Evolutionary conservation across 2,113 vertebrate species (phyloP).

Genomic region (Seriola rivoliana): DNA sequence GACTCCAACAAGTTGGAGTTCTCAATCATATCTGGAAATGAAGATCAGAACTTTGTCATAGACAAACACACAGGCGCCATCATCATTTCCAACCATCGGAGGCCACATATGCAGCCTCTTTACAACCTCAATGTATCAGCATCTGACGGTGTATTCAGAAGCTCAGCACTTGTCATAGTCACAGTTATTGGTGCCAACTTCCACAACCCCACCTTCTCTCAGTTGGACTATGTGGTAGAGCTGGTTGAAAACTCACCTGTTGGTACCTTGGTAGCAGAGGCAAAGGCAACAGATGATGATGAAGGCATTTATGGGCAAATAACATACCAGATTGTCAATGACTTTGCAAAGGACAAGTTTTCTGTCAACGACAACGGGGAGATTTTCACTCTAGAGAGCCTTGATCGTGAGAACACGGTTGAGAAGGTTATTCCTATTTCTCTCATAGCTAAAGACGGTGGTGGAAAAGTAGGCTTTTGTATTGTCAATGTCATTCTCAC

Average conservation of each 20-base stretch:
- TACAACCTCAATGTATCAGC: constrained; percentile 92
- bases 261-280: constrained; percentile 89
- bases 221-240: constrained; percentile 93
- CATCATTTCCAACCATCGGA: constrained; percentile 89
- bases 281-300: constrained; percentile 91
- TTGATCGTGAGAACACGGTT: constrained; percentile 91
- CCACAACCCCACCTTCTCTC: constrained; percentile 92
- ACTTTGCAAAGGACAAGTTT: constrained; percentile 95
- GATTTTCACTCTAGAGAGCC: constrained; percentile 91
- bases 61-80: constrained; percentile 89
- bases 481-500: constrained; percentile 95
- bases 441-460: constrained; percentile 93
- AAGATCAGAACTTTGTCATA: constrained; percentile 93
- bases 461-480: constrained; percentile 96
- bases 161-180: constrained; percentile 88
- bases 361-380: constrained; percentile 90
- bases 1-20: constrained; percentile 90
- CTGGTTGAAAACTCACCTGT: constrained; percentile 92
- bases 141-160: constrained; percentile 96
- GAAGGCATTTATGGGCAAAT: constrained; percentile 89
- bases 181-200: constrained; percentile 92
- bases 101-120: constrained; percentile 84
- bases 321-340: constrained; percentile 94
- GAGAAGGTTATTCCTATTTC: constrained; percentile 94
- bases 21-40: constrained; percentile 92